Conservation (phyloP, 1,140 invertebrate species). For the Cherax destructor region DNA sequence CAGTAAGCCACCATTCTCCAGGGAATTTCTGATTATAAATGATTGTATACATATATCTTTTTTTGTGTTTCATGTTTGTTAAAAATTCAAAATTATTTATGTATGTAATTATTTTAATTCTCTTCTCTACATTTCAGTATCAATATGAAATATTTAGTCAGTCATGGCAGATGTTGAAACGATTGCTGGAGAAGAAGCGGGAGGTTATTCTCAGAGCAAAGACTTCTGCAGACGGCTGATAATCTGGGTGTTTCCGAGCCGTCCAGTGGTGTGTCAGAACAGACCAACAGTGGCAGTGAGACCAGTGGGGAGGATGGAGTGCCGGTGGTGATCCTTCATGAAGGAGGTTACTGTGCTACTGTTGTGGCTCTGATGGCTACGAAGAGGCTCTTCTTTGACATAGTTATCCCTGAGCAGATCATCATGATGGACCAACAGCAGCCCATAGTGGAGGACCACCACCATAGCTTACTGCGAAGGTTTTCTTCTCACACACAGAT, state of each 20-base stretch:
- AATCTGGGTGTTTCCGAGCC: neutral
- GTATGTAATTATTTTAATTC: neutral
- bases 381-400: conserved; percentile 76
- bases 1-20: too few relatives aligned
- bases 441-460: conserved; percentile 77
- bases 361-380: conserved; percentile 73
- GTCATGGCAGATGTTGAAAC: conserved; percentile 73
- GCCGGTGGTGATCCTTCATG: conserved; percentile 33
- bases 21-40: too few relatives aligned
- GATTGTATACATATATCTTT: too few relatives aligned
- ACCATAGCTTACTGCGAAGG: conserved; percentile 75
- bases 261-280: too few relatives aligned
- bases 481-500: conserved; percentile 50
- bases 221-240: neutral
- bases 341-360: conserved; percentile 74
- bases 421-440: conserved; percentile 80
- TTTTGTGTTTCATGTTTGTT: neutral
- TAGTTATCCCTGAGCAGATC: conserved; percentile 80
- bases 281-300: neutral
- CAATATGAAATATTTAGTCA: conserved; percentile 76
- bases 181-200: conserved; percentile 45
- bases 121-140: conserved; percentile 72
- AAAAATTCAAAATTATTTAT: neutral
- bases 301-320: neutral
- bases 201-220: neutral